Base-by-base conservation (phyloP, 2,888 invertebrate genomes). In the Cancer borealis region DNA sequence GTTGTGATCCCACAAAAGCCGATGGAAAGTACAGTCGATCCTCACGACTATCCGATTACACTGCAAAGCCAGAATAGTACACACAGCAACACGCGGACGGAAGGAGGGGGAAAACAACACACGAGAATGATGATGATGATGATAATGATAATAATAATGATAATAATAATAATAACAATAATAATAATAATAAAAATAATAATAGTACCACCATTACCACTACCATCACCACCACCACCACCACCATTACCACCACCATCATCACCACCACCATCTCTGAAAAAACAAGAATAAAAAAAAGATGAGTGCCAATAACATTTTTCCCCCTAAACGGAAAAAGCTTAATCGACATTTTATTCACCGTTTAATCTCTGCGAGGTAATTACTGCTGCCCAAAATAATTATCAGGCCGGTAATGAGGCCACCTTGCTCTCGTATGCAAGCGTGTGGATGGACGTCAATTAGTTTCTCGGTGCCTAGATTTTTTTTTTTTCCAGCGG, bases 1-100 rank as follows among this genome's bases (percentile, higher is more conserved):
- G 84, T 14, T 14, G 14, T 84, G 84, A 84, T 84, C 84, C 84
- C 84, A 39, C 84, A 84, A 8, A 84, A 84, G 84, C 84, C 84
- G 84, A 30, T 39, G 84, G 84, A 17, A 39, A 84, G 39, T 84
- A 84, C 14, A 84, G 30, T 39, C 84, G 12, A 84, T 84, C 39
- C 84, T 0, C 84, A 8, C 84, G 12, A 84, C 84, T 39, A 84
- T 84, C 84, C 84, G 10, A 84, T 84, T 84, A 84, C 84, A 10
- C 84, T n/a, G 14, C 14, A 8, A 39, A 84, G 12, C 14, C 84
- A 14, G 12, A 3, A 12, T 39, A 10, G 84, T 30, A 60, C 60
- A 60, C 60, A 60, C 60, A 4, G 60, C 60, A 60, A 4, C 21
- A 2, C 60, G 26, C 0, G 3, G 30, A 8, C 26, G 73, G 73